phyloP scores from a whole-genome alignment of 2,888 invertebrate genomes.

The Lepas anatifera region DNA sequence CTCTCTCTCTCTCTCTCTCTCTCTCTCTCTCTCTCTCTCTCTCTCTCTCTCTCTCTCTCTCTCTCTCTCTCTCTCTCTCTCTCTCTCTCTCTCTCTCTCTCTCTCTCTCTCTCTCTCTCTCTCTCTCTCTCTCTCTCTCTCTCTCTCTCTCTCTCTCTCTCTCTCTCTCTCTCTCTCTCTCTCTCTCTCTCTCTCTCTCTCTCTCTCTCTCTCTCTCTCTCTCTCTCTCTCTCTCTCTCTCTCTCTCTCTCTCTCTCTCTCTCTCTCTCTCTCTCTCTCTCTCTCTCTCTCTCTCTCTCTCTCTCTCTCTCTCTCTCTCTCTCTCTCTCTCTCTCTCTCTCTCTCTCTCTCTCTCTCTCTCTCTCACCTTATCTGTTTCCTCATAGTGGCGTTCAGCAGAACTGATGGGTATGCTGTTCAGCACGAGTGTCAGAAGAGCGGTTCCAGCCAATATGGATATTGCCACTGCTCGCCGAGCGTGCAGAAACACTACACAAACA shows the following conservation, averaged over 20 bases:
- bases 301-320: no score
- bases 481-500: neutral
- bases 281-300: neutral
- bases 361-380: neutral
- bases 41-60: slow-evolving; percentile 10
- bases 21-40: neutral
- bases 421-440: neutral
- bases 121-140: no score
- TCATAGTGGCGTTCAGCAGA: neutral
- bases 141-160: no score
- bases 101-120: neutral
- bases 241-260: neutral
- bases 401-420: neutral
- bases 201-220: neutral
- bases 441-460: neutral
- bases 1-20: no score
- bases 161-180: neutral
- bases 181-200: neutral
- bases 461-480: neutral
- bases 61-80: neutral
- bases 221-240: neutral
- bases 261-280: slow-evolving; percentile 15
- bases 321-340: neutral
- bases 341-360: neutral
- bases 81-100: neutral